Conservation (phyloP, 2,797 vertebrate genomes). For the Aphelocoma californica region DNA sequence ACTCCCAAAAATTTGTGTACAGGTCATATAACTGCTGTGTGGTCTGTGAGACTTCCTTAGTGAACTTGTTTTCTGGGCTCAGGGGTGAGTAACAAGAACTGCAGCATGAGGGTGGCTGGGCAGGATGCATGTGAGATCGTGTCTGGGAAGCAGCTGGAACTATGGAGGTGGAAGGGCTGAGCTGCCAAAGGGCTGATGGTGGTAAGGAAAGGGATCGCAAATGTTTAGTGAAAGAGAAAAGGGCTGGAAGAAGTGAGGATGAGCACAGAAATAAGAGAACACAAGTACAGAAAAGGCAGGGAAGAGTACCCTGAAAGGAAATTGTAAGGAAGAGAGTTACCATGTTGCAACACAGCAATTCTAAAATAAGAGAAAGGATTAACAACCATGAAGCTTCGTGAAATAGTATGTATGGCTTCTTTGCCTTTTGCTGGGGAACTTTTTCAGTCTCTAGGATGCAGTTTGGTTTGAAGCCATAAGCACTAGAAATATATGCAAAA, state of each 20-base stretch:
- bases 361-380: not conserved
- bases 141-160: conserved; percentile 36
- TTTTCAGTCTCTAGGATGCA: not conserved
- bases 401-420: not conserved
- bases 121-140: not conserved
- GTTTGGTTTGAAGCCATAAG: not conserved
- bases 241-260: not conserved
- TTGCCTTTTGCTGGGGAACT: not conserved
- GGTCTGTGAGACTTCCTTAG: not conserved
- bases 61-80: not conserved
- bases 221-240: not conserved
- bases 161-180: not conserved
- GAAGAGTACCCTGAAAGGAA: not conserved
- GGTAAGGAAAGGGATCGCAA: not conserved
- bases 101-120: not conserved
- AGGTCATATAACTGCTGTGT: conserved; percentile 1
- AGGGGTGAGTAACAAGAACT: not conserved
- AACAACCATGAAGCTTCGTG: not conserved
- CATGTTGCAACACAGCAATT: accelerated
- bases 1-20: not conserved
- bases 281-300: not conserved
- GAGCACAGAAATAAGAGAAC: not conserved
- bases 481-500: not conserved
- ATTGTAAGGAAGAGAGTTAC: not conserved
- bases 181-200: not conserved